These are phyloP conservation scores for Erebia aethiops DNA, from an alignment of 2,888 invertebrate species.

Conservation along the genomic window DNA sequence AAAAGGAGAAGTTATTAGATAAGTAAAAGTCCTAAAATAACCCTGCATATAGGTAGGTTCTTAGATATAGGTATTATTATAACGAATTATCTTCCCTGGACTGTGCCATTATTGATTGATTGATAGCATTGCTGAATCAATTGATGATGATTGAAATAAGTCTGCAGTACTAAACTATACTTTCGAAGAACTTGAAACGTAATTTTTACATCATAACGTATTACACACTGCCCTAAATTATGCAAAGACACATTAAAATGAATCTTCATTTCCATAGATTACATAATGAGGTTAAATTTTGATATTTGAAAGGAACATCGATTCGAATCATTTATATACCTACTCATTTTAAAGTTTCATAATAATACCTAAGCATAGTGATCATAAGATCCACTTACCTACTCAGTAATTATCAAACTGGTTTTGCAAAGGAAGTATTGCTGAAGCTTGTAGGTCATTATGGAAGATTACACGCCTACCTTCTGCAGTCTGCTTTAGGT, in stretches of 20 bases:
- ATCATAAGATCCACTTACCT: background rate
- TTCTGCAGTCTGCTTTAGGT: background rate
- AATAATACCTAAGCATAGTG: background rate
- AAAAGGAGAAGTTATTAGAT: too few relatives aligned
- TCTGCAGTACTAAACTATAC: too few relatives aligned
- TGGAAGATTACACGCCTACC: background rate
- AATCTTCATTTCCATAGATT: slow-evolving; percentile 23
- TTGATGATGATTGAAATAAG: background rate
- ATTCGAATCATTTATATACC: background rate
- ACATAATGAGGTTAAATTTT: slow-evolving; percentile 33
- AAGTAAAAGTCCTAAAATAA: too few relatives aligned
- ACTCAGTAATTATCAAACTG: background rate
- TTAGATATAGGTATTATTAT: too few relatives aligned
- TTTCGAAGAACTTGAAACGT: too few relatives aligned
- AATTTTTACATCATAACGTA: background rate
- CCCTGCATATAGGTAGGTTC: too few relatives aligned
- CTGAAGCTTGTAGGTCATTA: background rate
- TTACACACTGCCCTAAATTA: background rate
- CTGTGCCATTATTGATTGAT: too few relatives aligned
- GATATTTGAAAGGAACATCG: slow-evolving; percentile 29
- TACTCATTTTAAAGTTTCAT: slow-evolving; percentile 4
- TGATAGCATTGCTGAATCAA: too few relatives aligned
- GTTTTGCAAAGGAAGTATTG: background rate
- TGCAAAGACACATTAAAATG: background rate
- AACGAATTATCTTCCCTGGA: too few relatives aligned